These are phyloP conservation scores for Cryptus viduatorius DNA, from an alignment of 2,888 invertebrate genomes.

Conservation along the genomic window DNA sequence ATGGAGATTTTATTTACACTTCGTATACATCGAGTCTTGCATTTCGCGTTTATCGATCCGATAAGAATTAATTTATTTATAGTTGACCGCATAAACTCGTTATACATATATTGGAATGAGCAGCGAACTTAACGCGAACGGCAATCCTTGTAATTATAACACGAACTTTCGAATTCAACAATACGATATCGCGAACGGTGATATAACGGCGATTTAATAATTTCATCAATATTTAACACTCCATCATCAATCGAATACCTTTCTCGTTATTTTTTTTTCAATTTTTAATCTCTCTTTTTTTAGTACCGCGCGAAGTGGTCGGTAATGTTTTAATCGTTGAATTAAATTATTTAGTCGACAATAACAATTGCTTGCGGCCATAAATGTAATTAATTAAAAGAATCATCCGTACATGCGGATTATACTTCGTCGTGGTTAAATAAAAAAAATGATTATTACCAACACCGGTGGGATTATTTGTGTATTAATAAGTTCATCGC, in stretches of 20 bases:
- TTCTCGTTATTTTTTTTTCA: too few relatives aligned
- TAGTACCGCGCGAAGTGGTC: too few relatives aligned
- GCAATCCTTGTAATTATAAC: not conserved
- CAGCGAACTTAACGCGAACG: not conserved
- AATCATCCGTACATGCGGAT: not conserved
- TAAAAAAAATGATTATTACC: not conserved
- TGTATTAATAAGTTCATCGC: not conserved
- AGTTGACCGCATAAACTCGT: not conserved
- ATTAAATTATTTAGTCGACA: not conserved
- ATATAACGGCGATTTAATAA: not conserved
- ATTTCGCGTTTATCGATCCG: constrained; percentile 9
- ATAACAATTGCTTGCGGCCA: too few relatives aligned
- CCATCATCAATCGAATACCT: not conserved
- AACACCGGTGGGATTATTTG: not conserved
- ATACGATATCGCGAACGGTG: not conserved
- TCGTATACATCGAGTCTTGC: not conserved
- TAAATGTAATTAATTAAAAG: not conserved
- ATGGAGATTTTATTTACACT: not conserved
- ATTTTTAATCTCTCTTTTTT: too few relatives aligned
- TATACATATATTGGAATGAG: not conserved
- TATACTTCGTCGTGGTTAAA: not conserved
- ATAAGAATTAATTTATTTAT: constrained; percentile 2
- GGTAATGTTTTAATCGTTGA: too few relatives aligned
- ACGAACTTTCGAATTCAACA: not conserved
- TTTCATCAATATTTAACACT: not conserved